Evolutionary conservation across 2,888 invertebrate species (phyloP).

Genomic region (Hirudinaria manillensis): DNA sequence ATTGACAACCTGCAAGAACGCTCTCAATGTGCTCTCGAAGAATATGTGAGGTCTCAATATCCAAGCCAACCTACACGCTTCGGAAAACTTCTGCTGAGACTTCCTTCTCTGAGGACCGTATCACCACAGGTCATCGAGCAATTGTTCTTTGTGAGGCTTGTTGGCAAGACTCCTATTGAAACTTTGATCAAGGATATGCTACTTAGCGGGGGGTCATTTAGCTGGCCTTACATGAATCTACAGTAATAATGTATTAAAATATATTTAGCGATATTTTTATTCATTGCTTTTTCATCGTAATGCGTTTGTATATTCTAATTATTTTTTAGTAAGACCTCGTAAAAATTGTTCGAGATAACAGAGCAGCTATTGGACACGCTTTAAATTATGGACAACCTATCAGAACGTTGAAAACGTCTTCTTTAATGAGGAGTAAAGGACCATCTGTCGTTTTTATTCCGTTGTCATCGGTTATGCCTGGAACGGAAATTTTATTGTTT

Average conservation of each 20-base stretch:
- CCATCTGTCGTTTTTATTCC: slow-evolving; percentile 15
- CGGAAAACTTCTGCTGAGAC: slow-evolving; percentile 82
- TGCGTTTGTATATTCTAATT: neutral
- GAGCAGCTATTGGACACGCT: slow-evolving; percentile 11
- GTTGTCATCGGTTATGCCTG: slow-evolving; percentile 2
- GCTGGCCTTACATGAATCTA: slow-evolving; percentile 82
- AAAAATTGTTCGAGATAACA: neutral
- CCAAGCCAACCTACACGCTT: slow-evolving; percentile 94
- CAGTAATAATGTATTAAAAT: slow-evolving; percentile 33
- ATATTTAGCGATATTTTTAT: neutral
- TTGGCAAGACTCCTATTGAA: slow-evolving; percentile 95
- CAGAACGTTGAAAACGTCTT: slow-evolving; percentile 16
- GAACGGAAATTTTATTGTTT: too few species aligned
- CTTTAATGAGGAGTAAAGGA: slow-evolving; percentile 9
- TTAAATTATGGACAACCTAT: slow-evolving; percentile 10
- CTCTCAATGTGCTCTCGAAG: slow-evolving; percentile 95
- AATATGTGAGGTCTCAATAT: slow-evolving; percentile 93
- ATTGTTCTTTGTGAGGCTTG: slow-evolving; percentile 90
- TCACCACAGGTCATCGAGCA: slow-evolving; percentile 91
- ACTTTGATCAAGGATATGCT: slow-evolving; percentile 94
- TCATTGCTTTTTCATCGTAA: neutral
- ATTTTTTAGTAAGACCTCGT: too few species aligned
- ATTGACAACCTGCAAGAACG: slow-evolving; percentile 95
- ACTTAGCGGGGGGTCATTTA: slow-evolving; percentile 88
- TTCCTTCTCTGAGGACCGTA: slow-evolving; percentile 87